Conservation (phyloP, 2,113 vertebrate species). For the Takifugu bimaculatus region DNA sequence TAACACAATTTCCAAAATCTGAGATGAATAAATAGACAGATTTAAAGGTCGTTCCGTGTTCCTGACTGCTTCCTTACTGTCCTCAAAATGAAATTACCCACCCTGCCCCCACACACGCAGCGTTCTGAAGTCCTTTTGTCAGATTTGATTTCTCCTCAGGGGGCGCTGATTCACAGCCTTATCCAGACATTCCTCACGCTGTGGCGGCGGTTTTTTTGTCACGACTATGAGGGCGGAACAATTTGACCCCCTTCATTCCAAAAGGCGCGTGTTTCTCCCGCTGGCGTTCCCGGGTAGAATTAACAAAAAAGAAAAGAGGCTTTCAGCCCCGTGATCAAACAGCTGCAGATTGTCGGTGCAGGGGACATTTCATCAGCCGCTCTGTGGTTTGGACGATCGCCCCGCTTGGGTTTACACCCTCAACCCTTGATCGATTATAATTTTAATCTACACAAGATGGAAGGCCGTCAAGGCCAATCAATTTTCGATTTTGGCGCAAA, state of each 20-base stretch:
- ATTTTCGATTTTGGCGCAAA: too few relatives aligned
- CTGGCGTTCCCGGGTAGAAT: not conserved
- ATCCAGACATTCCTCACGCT: not conserved
- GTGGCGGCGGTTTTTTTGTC: not conserved
- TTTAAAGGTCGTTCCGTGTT: too few relatives aligned
- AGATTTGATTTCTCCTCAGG: not conserved
- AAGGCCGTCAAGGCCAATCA: too few relatives aligned
- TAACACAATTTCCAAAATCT: too few relatives aligned
- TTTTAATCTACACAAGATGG: not conserved
- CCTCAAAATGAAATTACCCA: too few relatives aligned
- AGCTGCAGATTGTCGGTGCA: not conserved
- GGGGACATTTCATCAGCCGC: not conserved
- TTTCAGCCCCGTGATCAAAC: slow-evolving; percentile 11
- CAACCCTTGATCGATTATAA: not conserved
- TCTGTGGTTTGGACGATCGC: slow-evolving; percentile 5
- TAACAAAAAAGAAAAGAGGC: not conserved
- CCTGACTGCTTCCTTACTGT: too few relatives aligned
- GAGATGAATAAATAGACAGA: too few relatives aligned
- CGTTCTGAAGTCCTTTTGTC: not conserved
- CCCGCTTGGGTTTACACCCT: not conserved
- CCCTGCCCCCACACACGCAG: too few relatives aligned
- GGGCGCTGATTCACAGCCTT: too few relatives aligned
- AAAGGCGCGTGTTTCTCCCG: not conserved
- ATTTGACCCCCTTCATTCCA: not conserved
- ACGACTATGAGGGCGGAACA: not conserved